Conservation (phyloP, 1,140 invertebrate species). For the Caenorhabditis tropicalis region DNA sequence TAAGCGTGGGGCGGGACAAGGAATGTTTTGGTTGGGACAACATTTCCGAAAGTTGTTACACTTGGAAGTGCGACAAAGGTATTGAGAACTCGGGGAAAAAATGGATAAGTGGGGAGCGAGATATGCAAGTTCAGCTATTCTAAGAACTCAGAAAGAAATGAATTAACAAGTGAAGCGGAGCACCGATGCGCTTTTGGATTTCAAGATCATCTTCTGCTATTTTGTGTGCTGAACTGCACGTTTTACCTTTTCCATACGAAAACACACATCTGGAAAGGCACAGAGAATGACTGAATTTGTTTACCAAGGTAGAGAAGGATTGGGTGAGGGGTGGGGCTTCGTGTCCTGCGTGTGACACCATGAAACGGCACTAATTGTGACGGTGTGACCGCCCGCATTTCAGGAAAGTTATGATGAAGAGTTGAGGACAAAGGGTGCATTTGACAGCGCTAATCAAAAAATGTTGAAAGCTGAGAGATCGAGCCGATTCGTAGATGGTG, state of each 20-base stretch:
- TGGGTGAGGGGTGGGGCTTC: not conserved
- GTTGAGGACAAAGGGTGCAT: not conserved
- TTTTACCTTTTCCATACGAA: not conserved
- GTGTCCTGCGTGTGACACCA: conserved; percentile 15
- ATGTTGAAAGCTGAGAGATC: conserved; percentile 4
- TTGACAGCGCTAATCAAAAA: not conserved
- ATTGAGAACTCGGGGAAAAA: not conserved
- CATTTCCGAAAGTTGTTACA: not conserved
- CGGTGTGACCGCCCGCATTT: not conserved
- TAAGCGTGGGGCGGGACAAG: not conserved
- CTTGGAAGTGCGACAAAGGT: not conserved
- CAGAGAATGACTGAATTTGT: not conserved
- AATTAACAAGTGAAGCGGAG: conserved; percentile 6
- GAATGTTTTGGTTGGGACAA: not conserved
- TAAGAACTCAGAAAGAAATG: not conserved
- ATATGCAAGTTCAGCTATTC: not conserved
- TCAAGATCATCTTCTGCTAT: not conserved
- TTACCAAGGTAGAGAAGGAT: conserved; percentile 10
- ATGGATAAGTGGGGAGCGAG: not conserved
- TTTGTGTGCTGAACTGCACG: not conserved
- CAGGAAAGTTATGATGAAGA: not conserved
- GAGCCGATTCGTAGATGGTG: not conserved
- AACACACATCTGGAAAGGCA: not conserved
- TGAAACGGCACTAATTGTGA: conserved; percentile 2
- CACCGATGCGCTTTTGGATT: not conserved